Evolutionary conservation across 2,113 vertebrate species (phyloP).

Genomic region (Sturnira hondurensis): DNA sequence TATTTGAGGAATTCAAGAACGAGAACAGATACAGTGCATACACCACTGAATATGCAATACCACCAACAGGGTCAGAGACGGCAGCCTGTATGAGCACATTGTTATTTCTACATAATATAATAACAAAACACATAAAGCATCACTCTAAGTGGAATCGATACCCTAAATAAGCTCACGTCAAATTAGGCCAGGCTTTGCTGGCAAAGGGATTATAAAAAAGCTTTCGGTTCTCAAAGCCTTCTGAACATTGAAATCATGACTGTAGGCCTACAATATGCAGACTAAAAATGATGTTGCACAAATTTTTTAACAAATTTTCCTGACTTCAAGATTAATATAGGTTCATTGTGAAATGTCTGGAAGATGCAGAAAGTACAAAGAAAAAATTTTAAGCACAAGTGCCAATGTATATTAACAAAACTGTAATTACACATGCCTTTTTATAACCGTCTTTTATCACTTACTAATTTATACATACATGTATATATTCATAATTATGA

Average conservation of each 20-base stretch:
- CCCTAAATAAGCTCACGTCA: neutral
- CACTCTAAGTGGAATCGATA: neutral
- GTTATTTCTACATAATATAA: neutral
- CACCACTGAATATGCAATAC: neutral
- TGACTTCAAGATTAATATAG: neutral
- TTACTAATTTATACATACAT: neutral
- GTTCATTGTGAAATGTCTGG: neutral
- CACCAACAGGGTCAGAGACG: neutral
- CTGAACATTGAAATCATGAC: neutral
- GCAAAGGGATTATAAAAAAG: neutral
- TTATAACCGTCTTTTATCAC: neutral
- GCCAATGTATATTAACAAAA: neutral
- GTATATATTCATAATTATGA: neutral
- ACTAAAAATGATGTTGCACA: neutral
- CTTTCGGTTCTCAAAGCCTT: slow-evolving; percentile 31
- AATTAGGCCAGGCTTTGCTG: neutral
- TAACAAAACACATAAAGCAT: neutral
- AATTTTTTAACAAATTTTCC: neutral
- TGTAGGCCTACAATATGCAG: neutral
- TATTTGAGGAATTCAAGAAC: neutral
- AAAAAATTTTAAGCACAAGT: slow-evolving; percentile 10
- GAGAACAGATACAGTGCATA: rapidly evolving
- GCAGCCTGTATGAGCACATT: neutral
- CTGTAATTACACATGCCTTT: neutral
- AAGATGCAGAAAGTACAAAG: neutral